These are phyloP conservation scores for Percopsis transmontana DNA, from an alignment of 2,113 vertebrate genomes.

Conservation along the genomic window DNA sequence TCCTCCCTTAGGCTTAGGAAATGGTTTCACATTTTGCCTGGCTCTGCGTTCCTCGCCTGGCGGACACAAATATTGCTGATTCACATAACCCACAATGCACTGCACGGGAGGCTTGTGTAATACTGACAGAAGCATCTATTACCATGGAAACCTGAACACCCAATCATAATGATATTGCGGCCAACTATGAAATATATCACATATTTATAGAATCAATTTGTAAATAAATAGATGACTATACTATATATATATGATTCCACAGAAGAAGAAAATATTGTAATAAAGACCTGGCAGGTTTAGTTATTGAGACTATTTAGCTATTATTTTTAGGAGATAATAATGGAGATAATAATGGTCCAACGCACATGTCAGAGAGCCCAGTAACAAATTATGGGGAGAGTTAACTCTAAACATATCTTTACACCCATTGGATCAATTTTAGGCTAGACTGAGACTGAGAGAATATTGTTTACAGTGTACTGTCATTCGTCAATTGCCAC, in stretches of 20 bases:
- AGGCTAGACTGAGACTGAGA: too few relatives aligned
- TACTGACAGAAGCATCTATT: conserved; percentile 2
- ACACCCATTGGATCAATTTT: too few relatives aligned
- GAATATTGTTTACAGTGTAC: too few relatives aligned
- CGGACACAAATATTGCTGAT: conserved; percentile 14
- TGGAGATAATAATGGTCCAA: too few relatives aligned
- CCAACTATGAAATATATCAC: not conserved
- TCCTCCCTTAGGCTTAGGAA: too few relatives aligned
- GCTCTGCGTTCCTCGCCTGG: not conserved
- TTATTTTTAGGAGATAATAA: too few relatives aligned
- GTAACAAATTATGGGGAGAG: too few relatives aligned
- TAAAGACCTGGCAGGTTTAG: not conserved
- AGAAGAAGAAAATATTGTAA: not conserved
- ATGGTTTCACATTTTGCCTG: not conserved
- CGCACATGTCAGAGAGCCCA: too few relatives aligned
- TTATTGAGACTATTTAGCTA: not conserved
- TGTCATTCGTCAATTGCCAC: too few relatives aligned
- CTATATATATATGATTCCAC: not conserved
- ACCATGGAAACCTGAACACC: conserved; percentile 18
- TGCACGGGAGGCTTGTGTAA: conserved; percentile 2
- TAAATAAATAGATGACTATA: not conserved
- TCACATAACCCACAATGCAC: conserved; percentile 30
- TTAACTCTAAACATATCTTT: too few relatives aligned
- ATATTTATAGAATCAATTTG: not conserved
- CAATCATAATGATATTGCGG: not conserved